Base-by-base conservation (phyloP, 64 coral and sea anemone species). In the Montipora sp. region DNA sequence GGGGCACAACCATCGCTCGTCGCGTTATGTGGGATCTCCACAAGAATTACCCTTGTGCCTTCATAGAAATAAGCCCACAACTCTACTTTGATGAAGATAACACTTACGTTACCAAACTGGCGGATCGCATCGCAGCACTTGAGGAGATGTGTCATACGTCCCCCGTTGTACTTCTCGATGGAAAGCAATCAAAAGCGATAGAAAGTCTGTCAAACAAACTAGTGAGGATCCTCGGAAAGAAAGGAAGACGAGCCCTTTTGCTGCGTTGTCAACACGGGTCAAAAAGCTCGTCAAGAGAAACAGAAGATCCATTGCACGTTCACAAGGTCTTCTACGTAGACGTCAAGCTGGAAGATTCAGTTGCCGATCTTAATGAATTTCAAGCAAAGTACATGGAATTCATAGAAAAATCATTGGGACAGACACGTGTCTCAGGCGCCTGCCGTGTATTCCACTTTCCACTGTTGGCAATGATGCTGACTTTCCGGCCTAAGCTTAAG, bases 21-120 rank as follows among this genome's bases (percentile, higher is more conserved):
- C 91, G 95, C 48, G 95, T 96, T 16, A 70, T 96, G 60, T 96
- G 95, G 95, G 95, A 96, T 36, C 51, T 96, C 11, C 95, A 93
- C n/a, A 90, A 87, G 57, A 51, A 74, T 5, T 93, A 93, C 24
- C 95, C 95, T 14, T 96, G 91, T 87, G 91, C 87, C 0, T 87
- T 96, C 75, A 88, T 60, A 77, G 92, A 80, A 16, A 27, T 87
- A 13, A 68, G 66, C 48, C 47, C 77, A 0, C 75, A 90, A 12
- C 55, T 63, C 16, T 48, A 87, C 79, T 89, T 90, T 68, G 95
- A 96, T 48, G 95, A 96, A 47, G 95, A 96, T 48, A 84, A 43
- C 65, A 49, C 18, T 45, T 90, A 90, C 11, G 59, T 47, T 4
- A 47, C 43, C 45, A 89, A 61, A 24, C 82, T 96, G 77, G 91